Percentiles rank a stretch among this genome's conserved stretches.
phyloP scores from a whole-genome alignment of 2,113 vertebrate genomes.

The Colius striatus region DNA sequence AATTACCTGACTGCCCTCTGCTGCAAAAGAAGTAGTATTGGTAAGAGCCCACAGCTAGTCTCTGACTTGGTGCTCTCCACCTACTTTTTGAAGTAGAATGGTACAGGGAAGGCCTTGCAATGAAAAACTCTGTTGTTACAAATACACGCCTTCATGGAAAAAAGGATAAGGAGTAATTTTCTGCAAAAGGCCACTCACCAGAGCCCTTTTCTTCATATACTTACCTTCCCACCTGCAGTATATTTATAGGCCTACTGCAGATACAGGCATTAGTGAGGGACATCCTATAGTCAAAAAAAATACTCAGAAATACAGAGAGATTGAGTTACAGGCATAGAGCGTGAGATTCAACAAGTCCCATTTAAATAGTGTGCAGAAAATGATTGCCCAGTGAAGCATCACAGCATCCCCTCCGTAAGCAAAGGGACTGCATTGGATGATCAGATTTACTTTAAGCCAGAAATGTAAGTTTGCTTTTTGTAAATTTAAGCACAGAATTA shows the following conservation, averaged over 20 bases:
- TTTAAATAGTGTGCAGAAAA: constrained; percentile 61
- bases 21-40: constrained; percentile 67
- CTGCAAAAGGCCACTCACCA: constrained; percentile 90
- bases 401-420: neutral
- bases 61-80: constrained; percentile 76
- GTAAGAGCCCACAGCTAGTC: constrained; percentile 84
- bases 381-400: constrained; percentile 43
- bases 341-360: constrained; percentile 65
- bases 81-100: constrained; percentile 72
- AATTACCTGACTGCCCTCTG: constrained; percentile 67
- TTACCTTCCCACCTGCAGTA: constrained; percentile 91
- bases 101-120: constrained; percentile 83
- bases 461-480: constrained; percentile 33
- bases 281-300: constrained; percentile 89
- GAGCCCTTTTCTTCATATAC: constrained; percentile 88
- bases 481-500: constrained; percentile 58
- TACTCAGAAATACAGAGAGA: constrained; percentile 83
- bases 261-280: constrained; percentile 88
- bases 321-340: constrained; percentile 70
- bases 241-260: constrained; percentile 93
- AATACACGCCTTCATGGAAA: constrained; percentile 52
- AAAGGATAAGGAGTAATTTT: constrained; percentile 77
- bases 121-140: constrained; percentile 80
- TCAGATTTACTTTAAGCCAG: constrained; percentile 35
- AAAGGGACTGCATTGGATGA: neutral